Evolutionary conservation across 2,888 invertebrate genomes (phyloP).

Genomic region (Lasioglossum vierecki): DNA sequence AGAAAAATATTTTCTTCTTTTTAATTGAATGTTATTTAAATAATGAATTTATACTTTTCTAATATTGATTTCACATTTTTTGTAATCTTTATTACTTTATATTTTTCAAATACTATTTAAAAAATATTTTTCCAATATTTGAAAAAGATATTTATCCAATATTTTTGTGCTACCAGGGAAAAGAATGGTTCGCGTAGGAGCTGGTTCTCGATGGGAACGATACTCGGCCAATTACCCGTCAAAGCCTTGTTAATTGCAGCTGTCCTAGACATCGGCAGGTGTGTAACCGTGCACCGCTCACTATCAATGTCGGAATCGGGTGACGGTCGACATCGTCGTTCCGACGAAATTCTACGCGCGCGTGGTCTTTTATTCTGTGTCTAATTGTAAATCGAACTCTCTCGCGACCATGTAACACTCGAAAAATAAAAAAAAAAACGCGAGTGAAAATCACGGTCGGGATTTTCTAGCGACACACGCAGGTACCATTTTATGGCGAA

Average conservation of each 20-base stretch:
- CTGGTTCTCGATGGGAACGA: not conserved
- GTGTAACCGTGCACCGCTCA: conserved; percentile 39
- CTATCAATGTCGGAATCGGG: conserved; percentile 40
- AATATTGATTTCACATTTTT: no score
- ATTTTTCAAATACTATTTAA: no score
- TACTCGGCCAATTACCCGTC: not conserved
- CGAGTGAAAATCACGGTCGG: conserved; percentile 18
- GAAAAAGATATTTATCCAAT: no score
- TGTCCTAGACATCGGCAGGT: conserved; percentile 39
- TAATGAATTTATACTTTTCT: no score
- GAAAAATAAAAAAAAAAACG: not conserved
- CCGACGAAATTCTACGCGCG: not conserved
- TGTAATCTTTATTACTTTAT: no score
- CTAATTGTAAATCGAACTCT: not conserved
- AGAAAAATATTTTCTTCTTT: no score
- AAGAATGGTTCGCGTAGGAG: not conserved
- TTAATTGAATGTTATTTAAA: no score
- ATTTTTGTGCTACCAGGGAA: no score
- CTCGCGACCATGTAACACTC: not conserved
- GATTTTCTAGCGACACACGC: conserved; percentile 4
- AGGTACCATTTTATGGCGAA: conserved; percentile 11
- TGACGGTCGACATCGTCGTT: not conserved
- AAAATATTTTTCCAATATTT: no score
- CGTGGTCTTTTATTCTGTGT: not conserved
- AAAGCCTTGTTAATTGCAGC: conserved; percentile 37